Evolutionary conservation across 2,888 invertebrate species (phyloP), one percentile per base, ranked within the genome.

Genomic region (Lycaena phlaeas): DNA sequence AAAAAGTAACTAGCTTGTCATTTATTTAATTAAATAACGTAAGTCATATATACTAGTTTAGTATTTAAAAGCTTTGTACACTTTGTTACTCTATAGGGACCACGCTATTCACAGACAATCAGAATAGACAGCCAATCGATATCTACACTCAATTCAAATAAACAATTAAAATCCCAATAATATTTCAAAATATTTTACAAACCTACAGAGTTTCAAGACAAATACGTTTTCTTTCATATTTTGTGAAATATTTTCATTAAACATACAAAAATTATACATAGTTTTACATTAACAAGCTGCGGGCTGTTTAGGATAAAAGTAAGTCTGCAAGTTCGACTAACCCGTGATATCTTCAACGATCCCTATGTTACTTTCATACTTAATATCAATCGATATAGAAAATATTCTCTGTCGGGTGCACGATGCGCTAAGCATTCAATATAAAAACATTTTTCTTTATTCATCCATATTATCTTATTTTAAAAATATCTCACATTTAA

Each of bases 361-460:
- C 28, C 22, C 34, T 34, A 34, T 34, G 11, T 12, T 11, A 14
- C n/a, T n/a, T n/a, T 31, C 9, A 11, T 12, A 17, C 18, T 18
- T 15, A 30, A n/a, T n/a, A 30, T 30, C 14, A 7, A 15, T 9
- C 15, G 30, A 22, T 34, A 34, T 34, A 34, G 11, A 34, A 22
- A 34, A 34, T 34, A 34, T 34, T 18, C 34, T 34, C 34, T 34
- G 34, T 22, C 31, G 34, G 18, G 18, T 34, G 34, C 15, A 14
- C 15, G 34, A 34, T 34, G 18, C 22, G 4, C 7, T 4, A 18
- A 34, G 34, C 22, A 18, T 18, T 42, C 40, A 26, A 40, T 36
- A 37, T 37, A 31, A 38, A 37, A 40, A 40, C 36, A 43, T 40
- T n/a, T 36, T 22, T 38, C 36, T 27, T 12, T 14, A 40, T 26